A percentile compares a stretch with the other conserved stretches of the same genome.
Conservation (phyloP, 1,140 invertebrate genomes). For the Dendrolimus punctatus region DNA sequence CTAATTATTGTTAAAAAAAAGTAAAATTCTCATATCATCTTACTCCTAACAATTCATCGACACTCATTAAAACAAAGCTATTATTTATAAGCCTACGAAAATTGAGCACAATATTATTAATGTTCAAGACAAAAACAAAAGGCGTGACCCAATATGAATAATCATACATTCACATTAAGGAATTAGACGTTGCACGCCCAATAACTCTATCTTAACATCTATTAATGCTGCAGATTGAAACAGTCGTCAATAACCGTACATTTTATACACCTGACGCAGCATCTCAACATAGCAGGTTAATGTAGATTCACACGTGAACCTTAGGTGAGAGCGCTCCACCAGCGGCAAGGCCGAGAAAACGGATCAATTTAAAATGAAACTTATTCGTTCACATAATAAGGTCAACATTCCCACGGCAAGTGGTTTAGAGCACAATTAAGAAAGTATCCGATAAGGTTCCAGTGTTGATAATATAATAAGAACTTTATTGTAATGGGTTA, state of each 20-base stretch:
- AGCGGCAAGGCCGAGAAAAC: constrained; percentile 58
- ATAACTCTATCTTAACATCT: constrained; percentile 42
- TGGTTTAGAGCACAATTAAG: constrained; percentile 57
- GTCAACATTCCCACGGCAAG: constrained; percentile 38
- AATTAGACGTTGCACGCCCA: constrained; percentile 54
- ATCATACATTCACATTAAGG: constrained; percentile 57
- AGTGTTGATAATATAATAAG: constrained; percentile 27
- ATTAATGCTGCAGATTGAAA: constrained; percentile 49
- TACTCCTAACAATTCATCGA: neutral
- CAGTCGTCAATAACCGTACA: constrained; percentile 37
- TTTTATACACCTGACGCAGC: constrained; percentile 48
- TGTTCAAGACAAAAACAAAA: constrained; percentile 25
- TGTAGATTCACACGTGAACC: constrained; percentile 66
- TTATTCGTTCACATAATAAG: constrained; percentile 35
- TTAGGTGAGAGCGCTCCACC: constrained; percentile 67
- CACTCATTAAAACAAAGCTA: neutral
- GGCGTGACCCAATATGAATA: constrained; percentile 43
- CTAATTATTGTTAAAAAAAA: neutral
- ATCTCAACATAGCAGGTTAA: constrained; percentile 59
- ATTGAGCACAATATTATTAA: neutral
- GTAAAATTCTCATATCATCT: neutral
- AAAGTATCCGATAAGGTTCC: constrained; percentile 64
- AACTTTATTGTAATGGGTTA: constrained; percentile 34
- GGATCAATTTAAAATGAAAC: constrained; percentile 34
- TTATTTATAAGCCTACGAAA: neutral